Evolutionary conservation across 1,140 invertebrate species (phyloP).

Genomic region (Leptopilina boulardi): DNA sequence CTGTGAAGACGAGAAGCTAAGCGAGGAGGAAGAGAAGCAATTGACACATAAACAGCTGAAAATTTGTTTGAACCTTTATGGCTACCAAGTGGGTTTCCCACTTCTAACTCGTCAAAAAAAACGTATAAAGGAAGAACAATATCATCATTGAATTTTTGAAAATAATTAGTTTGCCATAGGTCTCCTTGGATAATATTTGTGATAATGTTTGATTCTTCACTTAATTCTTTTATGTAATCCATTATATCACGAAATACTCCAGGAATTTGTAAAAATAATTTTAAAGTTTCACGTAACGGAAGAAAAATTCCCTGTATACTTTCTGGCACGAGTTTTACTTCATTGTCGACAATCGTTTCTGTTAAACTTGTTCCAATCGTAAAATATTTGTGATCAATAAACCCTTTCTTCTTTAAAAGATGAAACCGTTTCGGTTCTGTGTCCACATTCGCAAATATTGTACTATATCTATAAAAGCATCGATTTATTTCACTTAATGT

Average conservation of each 20-base stretch:
- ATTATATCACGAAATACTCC: background rate
- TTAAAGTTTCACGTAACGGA: background rate
- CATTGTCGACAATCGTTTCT: background rate
- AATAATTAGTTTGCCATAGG: conserved; percentile 5
- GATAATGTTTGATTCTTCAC: background rate
- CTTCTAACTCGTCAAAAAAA: conserved; percentile 33
- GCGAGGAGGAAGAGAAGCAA: background rate
- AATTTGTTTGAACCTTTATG: conserved; percentile 30
- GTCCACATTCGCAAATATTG: conserved; percentile 21
- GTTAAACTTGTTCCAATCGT: conserved; percentile 26
- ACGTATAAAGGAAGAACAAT: conserved; percentile 17
- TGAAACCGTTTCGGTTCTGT: conserved; percentile 39
- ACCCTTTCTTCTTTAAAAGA: conserved; percentile 45
- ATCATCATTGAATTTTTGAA: conserved; percentile 16
- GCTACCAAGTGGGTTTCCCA: conserved; percentile 31
- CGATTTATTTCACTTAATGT: conserved; percentile 34
- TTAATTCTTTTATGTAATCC: background rate
- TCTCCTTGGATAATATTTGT: conserved; percentile 32
- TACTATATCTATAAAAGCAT: conserved; percentile 33
- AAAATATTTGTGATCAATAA: conserved; percentile 33
- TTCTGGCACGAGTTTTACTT: conserved; percentile 1
- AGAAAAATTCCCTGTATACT: background rate
- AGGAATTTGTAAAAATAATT: background rate
- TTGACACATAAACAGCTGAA: conserved; percentile 30
- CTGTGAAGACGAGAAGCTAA: conserved; percentile 21